Evolutionary conservation across 2,113 vertebrate genomes (phyloP), one percentile per base, ranked within the genome.

Genomic region (Burhinus bistriatus): DNA sequence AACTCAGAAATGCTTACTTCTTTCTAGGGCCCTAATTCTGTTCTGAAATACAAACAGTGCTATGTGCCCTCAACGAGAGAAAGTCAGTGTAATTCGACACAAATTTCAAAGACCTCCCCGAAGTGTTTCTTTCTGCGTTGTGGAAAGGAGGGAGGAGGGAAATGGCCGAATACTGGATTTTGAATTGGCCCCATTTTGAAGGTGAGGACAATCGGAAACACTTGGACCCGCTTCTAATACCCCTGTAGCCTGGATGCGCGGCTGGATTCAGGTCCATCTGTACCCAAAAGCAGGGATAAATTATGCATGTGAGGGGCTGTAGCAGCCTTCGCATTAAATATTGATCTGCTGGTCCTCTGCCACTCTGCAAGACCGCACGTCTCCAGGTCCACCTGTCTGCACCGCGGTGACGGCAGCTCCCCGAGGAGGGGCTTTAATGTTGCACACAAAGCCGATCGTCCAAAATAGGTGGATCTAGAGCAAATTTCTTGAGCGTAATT

Each of bases 241-340:
- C 72, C 47, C 32, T 11, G 57, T 64, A 83, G 91, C 3, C 87
- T 93, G 90, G 71, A 83, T 89, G 81, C 52, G 3, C 0, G 4
- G 77, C 90, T 94, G 79, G 78, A 70, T 79, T 94, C 68, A 6
- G 32, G 93, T 54, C 95, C 93, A 91, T 96, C 96, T 94, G 95
- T 95, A 95, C 92, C 96, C 94, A 95, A 97, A 94, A 93, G 86
- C 78, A 23, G 94, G 84, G 66, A 94, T 97, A 94, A 97, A 97
- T 97, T 93, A 97, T 97, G 92, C 71, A 97, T 97, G 90, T 87
- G 88, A 95, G 90, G 95, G 97, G 87, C 78, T 94, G 93, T 90
- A 82, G 81, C 95, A 97, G 95, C 89, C 89, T 96, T 78, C 8
- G 3, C 88, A 97, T 97, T 73, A 96, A 97, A 97, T 95, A 97